A percentile compares a stretch with the other conserved stretches of the same genome.
phyloP scores from a whole-genome alignment of 2,113 vertebrate species.

The Psilopsiagon aurifrons region DNA sequence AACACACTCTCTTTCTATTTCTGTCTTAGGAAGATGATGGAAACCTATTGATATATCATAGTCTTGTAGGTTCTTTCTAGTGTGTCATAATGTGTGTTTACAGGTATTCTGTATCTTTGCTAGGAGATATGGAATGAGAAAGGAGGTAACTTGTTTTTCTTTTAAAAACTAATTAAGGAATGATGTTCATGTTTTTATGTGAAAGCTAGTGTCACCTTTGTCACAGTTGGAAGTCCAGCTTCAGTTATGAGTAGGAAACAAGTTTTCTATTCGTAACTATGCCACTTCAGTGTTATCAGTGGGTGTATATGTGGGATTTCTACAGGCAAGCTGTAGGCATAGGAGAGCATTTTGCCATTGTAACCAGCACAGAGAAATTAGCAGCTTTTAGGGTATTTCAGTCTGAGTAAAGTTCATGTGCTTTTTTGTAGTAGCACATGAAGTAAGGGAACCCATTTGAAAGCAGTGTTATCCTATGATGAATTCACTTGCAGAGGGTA shows the following conservation, averaged over 20 bases:
- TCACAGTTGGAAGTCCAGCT: not conserved
- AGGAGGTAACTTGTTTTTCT: not conserved
- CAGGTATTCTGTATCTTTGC: not conserved
- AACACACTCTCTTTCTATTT: not conserved
- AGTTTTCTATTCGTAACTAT: not conserved
- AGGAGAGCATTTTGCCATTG: not conserved
- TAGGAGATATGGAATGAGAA: not conserved
- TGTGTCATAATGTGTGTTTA: not conserved
- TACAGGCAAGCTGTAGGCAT: not conserved
- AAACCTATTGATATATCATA: not conserved
- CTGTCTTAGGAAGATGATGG: not conserved
- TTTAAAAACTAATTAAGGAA: not conserved
- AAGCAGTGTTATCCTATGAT: rapidly evolving
- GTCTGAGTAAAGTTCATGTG: not conserved
- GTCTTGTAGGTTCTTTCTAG: not conserved
- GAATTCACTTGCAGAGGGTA: rapidly evolving
- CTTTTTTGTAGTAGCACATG: not conserved
- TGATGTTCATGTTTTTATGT: not conserved
- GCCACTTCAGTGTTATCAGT: not conserved
- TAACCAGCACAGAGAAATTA: not conserved
- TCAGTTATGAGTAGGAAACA: not conserved
- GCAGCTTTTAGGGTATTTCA: not conserved
- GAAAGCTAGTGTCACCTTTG: not conserved
- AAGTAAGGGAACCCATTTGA: not conserved
- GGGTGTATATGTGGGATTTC: not conserved